phyloP scores from a whole-genome alignment of 2,113 vertebrate species.

The Theristicus caerulescens region DNA sequence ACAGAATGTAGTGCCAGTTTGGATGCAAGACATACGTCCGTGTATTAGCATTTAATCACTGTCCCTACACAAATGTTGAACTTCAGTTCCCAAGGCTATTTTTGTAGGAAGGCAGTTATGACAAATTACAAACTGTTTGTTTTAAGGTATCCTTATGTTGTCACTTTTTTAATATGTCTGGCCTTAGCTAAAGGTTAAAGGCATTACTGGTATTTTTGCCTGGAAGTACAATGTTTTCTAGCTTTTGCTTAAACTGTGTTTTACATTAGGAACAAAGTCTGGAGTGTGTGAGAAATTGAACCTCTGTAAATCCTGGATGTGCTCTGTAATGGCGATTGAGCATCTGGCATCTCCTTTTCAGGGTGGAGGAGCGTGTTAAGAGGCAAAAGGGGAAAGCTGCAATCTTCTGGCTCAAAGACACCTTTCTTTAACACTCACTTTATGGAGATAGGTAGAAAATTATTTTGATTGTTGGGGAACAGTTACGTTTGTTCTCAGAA shows the following conservation, averaged over 20 bases:
- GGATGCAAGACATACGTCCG: accelerated
- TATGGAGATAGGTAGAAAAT: neutral
- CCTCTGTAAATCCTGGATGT: neutral
- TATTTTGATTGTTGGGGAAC: neutral
- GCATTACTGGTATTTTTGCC: neutral
- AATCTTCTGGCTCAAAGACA: neutral
- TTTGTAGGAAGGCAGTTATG: neutral
- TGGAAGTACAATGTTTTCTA: neutral
- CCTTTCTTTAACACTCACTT: neutral
- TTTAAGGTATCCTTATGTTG: neutral
- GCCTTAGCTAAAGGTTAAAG: neutral
- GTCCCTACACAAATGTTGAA: neutral
- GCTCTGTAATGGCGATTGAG: neutral
- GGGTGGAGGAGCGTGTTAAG: too few relatives aligned
- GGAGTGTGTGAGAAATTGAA: neutral
- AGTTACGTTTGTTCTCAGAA: neutral
- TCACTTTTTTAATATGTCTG: neutral
- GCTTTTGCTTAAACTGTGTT: neutral
- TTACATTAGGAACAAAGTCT: neutral
- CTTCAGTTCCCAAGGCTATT: neutral
- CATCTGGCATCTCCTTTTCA: neutral
- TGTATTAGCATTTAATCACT: neutral
- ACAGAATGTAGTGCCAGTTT: neutral
- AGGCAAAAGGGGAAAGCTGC: neutral
- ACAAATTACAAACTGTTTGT: neutral